Conservation (phyloP, 2,113 vertebrate genomes). For the Peromyscus californicus region DNA sequence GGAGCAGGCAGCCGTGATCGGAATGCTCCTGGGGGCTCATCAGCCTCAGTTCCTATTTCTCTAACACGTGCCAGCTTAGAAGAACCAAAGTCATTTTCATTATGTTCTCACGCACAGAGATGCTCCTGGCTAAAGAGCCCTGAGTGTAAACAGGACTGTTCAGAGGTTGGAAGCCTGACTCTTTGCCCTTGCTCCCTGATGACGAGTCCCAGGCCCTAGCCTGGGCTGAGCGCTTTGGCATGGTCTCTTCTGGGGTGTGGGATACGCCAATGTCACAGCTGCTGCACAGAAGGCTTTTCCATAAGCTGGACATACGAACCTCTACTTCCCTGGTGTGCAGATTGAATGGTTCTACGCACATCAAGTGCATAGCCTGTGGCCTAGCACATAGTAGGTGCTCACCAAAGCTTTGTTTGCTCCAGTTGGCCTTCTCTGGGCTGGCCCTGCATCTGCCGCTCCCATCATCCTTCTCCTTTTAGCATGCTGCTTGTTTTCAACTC, state of each 20-base stretch:
- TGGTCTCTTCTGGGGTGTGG: not conserved
- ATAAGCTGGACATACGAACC: fast-evolving
- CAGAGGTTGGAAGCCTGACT: not conserved
- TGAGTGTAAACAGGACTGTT: not conserved
- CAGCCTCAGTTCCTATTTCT: not conserved
- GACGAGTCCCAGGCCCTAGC: not conserved
- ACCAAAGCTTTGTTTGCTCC: not conserved
- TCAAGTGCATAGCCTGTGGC: not conserved
- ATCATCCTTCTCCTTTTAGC: fast-evolving
- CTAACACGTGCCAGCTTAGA: not conserved
- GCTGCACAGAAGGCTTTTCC: not conserved
- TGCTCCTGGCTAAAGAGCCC: not conserved
- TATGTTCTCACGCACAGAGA: not conserved
- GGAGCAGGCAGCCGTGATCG: too few species aligned
- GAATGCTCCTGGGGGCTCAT: not conserved
- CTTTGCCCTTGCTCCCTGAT: too few species aligned
- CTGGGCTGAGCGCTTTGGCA: too few species aligned
- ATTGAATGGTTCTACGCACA: fast-evolving
- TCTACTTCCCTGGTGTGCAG: fast-evolving
- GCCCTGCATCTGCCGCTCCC: not conserved
- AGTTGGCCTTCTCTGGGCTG: not conserved
- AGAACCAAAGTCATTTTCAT: not conserved
- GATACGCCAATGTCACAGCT: fast-evolving
- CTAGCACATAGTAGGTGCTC: not conserved
- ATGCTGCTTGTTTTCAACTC: fast-evolving